phyloP scores from a whole-genome alignment of 1,140 invertebrate species.

The Conus betulinus region DNA sequence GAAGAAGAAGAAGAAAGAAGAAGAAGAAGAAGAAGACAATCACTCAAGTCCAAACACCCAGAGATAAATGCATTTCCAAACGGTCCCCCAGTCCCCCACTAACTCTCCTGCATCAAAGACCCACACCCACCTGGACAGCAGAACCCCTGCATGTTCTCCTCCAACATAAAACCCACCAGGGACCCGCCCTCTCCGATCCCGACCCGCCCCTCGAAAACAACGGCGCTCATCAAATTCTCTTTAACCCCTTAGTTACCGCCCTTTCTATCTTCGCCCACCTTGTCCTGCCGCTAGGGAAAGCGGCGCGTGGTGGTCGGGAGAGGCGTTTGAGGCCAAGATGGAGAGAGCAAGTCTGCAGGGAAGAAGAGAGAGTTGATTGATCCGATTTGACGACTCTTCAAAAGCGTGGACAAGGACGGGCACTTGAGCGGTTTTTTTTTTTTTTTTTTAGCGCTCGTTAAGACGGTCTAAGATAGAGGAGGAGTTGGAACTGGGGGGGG shows the following conservation, averaged over 20 bases:
- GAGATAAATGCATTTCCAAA: background rate
- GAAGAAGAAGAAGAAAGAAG: background rate
- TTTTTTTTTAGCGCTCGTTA: background rate
- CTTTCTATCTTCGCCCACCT: background rate
- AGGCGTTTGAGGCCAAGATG: slow-evolving; percentile 24
- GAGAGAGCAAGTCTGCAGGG: background rate
- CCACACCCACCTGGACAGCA: background rate
- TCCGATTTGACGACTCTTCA: background rate
- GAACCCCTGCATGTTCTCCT: too few relatives aligned
- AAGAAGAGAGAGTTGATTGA: too few relatives aligned
- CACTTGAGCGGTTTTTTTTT: background rate
- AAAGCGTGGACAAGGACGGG: background rate
- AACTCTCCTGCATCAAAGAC: background rate
- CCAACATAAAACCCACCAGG: too few relatives aligned
- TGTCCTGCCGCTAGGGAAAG: background rate
- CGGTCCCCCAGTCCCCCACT: background rate
- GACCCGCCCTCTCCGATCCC: too few relatives aligned
- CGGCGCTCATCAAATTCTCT: slow-evolving; percentile 22
- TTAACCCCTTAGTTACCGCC: background rate
- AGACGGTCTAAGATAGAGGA: too few relatives aligned
- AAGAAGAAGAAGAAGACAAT: background rate
- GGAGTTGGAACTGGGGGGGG: too few relatives aligned
- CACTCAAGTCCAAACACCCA: background rate
- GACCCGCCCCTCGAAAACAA: background rate
- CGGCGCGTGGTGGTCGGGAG: background rate